Evolutionary conservation across 2,797 vertebrate species (phyloP).

Genomic region (Astyanax mexicanus): DNA sequence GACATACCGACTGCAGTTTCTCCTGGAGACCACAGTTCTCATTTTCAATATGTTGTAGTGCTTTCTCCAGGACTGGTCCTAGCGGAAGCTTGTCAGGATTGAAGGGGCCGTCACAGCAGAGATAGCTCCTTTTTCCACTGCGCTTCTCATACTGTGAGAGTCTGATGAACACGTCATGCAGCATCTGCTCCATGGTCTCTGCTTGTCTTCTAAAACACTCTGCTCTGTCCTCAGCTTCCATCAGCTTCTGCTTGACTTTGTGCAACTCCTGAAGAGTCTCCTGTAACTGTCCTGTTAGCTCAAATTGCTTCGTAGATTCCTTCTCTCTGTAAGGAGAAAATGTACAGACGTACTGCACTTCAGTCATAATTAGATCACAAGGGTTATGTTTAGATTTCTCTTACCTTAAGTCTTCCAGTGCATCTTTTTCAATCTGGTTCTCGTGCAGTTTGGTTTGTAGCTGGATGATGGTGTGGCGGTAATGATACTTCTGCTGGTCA

Average conservation of each 20-base stretch:
- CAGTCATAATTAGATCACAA: not conserved
- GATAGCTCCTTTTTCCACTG: slow-evolving; percentile 56
- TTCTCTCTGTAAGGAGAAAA: slow-evolving; percentile 67
- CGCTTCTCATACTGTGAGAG: slow-evolving; percentile 67
- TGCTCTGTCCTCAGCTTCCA: slow-evolving; percentile 71
- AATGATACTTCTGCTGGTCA: slow-evolving; percentile 68
- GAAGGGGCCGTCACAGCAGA: slow-evolving; percentile 25
- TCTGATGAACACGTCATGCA: slow-evolving; percentile 72
- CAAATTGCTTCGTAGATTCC: slow-evolving; percentile 74
- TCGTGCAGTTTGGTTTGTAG: slow-evolving; percentile 78
- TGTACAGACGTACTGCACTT: not conserved
- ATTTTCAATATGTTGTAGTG: slow-evolving; percentile 65
- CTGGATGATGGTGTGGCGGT: slow-evolving; percentile 70
- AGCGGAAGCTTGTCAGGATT: slow-evolving; percentile 58
- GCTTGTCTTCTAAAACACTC: slow-evolving; percentile 73
- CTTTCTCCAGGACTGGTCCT: slow-evolving; percentile 62
- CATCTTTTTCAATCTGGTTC: slow-evolving; percentile 75
- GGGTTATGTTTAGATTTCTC: not conserved
- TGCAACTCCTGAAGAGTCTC: slow-evolving; percentile 75
- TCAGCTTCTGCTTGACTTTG: slow-evolving; percentile 76
- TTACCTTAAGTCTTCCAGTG: slow-evolving; percentile 79
- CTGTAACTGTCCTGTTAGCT: slow-evolving; percentile 77
- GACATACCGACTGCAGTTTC: slow-evolving; percentile 77
- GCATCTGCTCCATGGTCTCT: slow-evolving; percentile 66
- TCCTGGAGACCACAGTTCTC: slow-evolving; percentile 70